phyloP scores from a whole-genome alignment of 2,888 invertebrate species.

The Heliconius erato region DNA sequence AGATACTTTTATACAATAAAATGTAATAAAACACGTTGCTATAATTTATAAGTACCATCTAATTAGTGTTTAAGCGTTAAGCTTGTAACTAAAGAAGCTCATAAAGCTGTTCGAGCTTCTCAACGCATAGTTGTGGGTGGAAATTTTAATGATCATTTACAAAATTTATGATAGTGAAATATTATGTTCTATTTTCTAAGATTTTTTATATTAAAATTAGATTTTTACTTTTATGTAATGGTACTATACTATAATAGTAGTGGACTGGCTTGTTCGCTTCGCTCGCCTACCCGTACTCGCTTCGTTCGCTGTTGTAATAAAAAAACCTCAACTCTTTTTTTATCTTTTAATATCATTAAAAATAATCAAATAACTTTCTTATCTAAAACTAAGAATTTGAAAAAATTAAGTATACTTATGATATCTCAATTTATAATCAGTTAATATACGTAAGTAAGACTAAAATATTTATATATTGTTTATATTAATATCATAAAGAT shows the following conservation, averaged over 20 bases:
- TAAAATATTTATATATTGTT: too few species aligned
- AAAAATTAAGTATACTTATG: too few species aligned
- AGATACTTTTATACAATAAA: background rate
- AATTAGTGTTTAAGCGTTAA: slow-evolving; percentile 35
- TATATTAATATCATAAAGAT: too few species aligned
- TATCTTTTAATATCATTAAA: too few species aligned
- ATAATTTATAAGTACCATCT: slow-evolving; percentile 35
- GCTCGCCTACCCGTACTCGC: background rate
- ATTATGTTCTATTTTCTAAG: background rate
- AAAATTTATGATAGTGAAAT: background rate
- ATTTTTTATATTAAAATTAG: background rate
- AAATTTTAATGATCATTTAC: slow-evolving; percentile 22
- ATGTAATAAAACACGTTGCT: background rate
- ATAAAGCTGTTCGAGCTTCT: slow-evolving; percentile 35
- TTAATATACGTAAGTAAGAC: too few species aligned
- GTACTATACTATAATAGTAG: background rate
- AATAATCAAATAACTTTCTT: too few species aligned
- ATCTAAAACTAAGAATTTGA: too few species aligned
- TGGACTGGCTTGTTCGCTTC: background rate
- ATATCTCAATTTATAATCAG: too few species aligned
- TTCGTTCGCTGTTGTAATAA: background rate
- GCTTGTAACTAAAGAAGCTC: slow-evolving; percentile 39
- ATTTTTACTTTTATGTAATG: background rate
- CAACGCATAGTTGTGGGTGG: slow-evolving; percentile 21
- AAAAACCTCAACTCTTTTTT: too few species aligned